Evolutionary conservation across 2,113 vertebrate genomes (phyloP), one percentile per base, ranked within the genome.

Genomic region (Morone chrysops): DNA sequence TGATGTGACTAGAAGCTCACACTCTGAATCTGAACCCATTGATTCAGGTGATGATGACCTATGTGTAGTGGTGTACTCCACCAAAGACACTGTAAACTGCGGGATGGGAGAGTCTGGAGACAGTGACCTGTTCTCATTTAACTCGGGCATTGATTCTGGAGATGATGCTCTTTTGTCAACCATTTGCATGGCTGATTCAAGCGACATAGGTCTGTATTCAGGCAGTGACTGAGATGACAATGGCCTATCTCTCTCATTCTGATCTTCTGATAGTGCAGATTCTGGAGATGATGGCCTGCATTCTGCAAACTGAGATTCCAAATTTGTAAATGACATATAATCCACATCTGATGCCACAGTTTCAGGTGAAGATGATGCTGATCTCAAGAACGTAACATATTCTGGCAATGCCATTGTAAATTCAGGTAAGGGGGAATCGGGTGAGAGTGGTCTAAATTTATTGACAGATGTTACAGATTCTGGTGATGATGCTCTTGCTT

Each of bases 41-140:
- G 89, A 89, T 38, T 93, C 89, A 69, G 88, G 83, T n/a, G 93
- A 93, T 16, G 92, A 89, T 38, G 83, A 83, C 50, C 75, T 40
- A 12, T 25, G 43, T 38, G 20, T 81, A 0, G 59, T 12, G 8
- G 36, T 41, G 70, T 25, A 81, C 2, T 77, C 86, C 18, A 70
- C 56, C 4, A 78, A 1, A 2, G n/a, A 75, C 3, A 47, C 48
- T 50, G 69, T 4, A 85, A 91, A 92, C 69, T 93, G 91, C 68
- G 90, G 91, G 14, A 93, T 25, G 6, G 92, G 90, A 4, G 92
- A 94, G 81, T 93, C 92, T 20, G 91, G 92, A 76, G 91, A 92
- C 3, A 94, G 89, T 4, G 84, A 70, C 51, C 87, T 86, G 67
- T 86, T 85, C 66, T 87, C 67, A 20, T 78, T 80, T 2, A 86